Base-by-base conservation (phyloP, 1,140 invertebrate genomes). In the Thaumatotibia leucotreta region DNA sequence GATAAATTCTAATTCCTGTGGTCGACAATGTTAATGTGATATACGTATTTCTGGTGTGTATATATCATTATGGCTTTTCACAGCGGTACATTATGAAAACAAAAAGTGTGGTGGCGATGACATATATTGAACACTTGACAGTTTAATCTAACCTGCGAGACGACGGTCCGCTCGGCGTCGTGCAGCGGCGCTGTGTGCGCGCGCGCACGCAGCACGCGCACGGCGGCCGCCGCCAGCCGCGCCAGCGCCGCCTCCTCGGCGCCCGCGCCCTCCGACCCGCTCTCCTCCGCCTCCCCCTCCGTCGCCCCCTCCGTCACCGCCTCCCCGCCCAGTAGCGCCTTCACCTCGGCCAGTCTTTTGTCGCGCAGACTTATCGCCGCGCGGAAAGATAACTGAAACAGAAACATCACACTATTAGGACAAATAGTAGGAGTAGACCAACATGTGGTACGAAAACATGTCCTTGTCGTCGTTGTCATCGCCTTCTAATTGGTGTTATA, bases 331-430 rank as follows among this genome's bases (percentile, higher is more conserved):
- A 94, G 83, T 6, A 90, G 79, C 1, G 91, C 81, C 32, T 92
- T 92, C 24, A 93, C 92, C 75, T 94, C 93, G 33, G 83, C 79
- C 24, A 94, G 80, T 67, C 94, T 93, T 20, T 90, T 82, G 66
- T 94, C 94, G 6, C 93, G 88, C 69, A 94, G 91, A 67, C 91
- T 92, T 77, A 93, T 93, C 68, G 93, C 94, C 33, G 93, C 92
- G 67, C 94, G 92, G 82, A 94, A 94, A 54, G 94, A 93, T 69
- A 94, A 86, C 94, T 94, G 75, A 11, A 87, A 77, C 6, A 32
- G 50, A 45, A 17, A 14, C n/a, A 35, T 35, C 10, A 35, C n/a
- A 33, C 8, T 32, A 32, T 5, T 33, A 33, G n/a, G n/a, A n/a
- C n/a, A n/a, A n/a, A n/a, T n/a, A n/a, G n/a, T n/a, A n/a, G n/a